These are phyloP conservation scores for Euphonia xanthogaster DNA, from an alignment of 2,797 vertebrate species.

Conservation along the genomic window DNA sequence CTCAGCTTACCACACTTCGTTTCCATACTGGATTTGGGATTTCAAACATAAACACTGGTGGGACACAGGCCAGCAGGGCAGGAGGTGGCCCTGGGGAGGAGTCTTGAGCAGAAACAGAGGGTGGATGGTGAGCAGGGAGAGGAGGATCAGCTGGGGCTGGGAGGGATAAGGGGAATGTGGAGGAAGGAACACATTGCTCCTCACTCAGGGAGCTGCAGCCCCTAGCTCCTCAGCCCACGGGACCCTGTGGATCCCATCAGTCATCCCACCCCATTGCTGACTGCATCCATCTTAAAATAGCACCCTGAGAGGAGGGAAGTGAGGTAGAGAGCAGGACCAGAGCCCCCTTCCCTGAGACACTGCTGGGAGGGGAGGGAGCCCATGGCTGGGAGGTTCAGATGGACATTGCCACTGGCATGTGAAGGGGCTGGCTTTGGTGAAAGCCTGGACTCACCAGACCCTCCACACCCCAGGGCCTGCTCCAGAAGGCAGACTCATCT, in stretches of 20 bases:
- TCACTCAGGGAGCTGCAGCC: background rate
- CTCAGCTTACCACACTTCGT: fast-evolving
- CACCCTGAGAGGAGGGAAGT: background rate
- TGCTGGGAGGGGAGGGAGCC: background rate
- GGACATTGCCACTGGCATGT: background rate
- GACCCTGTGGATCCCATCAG: background rate
- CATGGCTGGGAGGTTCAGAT: background rate
- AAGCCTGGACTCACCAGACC: background rate
- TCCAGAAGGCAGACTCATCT: background rate
- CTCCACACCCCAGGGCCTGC: background rate
- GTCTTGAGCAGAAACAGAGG: background rate
- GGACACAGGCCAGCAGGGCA: background rate
- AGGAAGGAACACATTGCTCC: fast-evolving
- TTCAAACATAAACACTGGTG: background rate
- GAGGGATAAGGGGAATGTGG: background rate
- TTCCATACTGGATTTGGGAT: background rate
- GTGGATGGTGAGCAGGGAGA: background rate
- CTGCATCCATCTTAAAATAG: background rate
- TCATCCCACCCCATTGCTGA: background rate
- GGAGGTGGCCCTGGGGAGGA: background rate
- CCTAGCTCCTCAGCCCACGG: background rate
- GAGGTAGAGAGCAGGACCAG: background rate
- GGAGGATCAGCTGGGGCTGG: background rate
- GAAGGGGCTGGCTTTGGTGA: background rate
- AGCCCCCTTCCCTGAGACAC: background rate